Evolutionary conservation across 2,113 vertebrate species (phyloP), one percentile per base, ranked within the genome.

Genomic region (Pomatostomus ruficeps): DNA sequence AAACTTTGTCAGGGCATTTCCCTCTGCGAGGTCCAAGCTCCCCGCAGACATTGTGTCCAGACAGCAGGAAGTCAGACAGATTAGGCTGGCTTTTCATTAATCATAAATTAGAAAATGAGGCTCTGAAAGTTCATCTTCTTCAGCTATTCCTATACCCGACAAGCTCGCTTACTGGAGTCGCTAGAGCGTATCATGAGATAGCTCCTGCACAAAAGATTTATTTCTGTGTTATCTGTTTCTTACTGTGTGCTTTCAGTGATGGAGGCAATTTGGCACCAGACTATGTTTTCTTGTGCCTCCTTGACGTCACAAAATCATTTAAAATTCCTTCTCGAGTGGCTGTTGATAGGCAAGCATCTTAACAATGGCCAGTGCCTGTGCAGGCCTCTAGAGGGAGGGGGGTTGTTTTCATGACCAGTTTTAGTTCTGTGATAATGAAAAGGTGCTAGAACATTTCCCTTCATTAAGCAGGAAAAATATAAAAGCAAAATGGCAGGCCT

Each of bases 261-360:
- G 94, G 96, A 85, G 94, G 74, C 66, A 89, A 87, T 70, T 77
- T 97, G 96, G 97, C 97, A 94, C 89, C 89, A 89, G 96, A 91
- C 90, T 95, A 2, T 95, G 97, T 98, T 98, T 97, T 96, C 80
- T 90, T 89, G 68, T 91, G 95, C 93, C 94, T 93, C 93, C 96
- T 94, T 98, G 98, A 98, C 98, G 98, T 98, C 98, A 98, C 51
- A 42, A 94, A 96, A 96, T 95, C 97, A 96, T 97, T 98, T 98
- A 97, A 98, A 98, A 98, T 98, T 98, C 98, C 96, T 97, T 93
- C 94, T 92, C 85, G 46, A 98, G 98, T 98, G 98, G 98, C 97
- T 98, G 98, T 89, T 98, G 98, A 98, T 96, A 97, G 96, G 97
- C 92, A 97, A 97, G 92, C 94, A 98, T 96, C 96, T 97, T 82